Evolutionary conservation across 2,113 vertebrate genomes (phyloP).

Genomic region (Eleginops maclovinus): DNA sequence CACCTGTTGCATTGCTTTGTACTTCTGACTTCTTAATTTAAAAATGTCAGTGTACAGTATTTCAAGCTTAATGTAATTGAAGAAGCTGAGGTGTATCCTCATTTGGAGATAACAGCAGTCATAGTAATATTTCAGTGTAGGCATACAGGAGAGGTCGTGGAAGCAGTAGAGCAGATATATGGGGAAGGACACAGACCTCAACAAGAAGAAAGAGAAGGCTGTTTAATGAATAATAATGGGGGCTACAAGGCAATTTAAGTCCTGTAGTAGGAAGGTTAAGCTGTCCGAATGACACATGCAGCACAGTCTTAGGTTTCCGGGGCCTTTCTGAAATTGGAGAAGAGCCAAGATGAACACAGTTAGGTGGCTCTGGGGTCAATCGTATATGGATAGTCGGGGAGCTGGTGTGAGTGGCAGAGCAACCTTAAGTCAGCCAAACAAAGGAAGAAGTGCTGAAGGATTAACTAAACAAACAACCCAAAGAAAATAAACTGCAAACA

Average conservation of each 20-base stretch:
- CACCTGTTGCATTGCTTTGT: slow-evolving; percentile 76
- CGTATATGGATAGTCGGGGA: slow-evolving; percentile 35
- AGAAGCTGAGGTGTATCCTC: slow-evolving; percentile 37
- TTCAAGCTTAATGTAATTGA: slow-evolving; percentile 36
- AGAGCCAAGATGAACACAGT: slow-evolving; percentile 23
- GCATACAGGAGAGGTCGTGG: slow-evolving; percentile 29
- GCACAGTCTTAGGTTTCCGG: slow-evolving; percentile 41
- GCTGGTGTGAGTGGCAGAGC: slow-evolving; percentile 15
- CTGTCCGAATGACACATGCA: slow-evolving; percentile 47
- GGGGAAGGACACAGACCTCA: slow-evolving; percentile 48
- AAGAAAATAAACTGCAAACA: slow-evolving; percentile 44
- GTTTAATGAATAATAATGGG: slow-evolving; percentile 44
- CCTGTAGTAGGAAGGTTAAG: slow-evolving; percentile 59
- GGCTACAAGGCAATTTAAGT: slow-evolving; percentile 46
- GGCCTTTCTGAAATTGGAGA: slow-evolving; percentile 56
- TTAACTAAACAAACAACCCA: slow-evolving; percentile 50
- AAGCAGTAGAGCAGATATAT: slow-evolving; percentile 30
- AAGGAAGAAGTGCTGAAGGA: slow-evolving; percentile 30
- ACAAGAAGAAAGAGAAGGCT: slow-evolving; percentile 74
- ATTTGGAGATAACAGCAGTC: slow-evolving; percentile 45
- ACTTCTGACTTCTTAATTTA: slow-evolving; percentile 53
- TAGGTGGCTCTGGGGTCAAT: slow-evolving; percentile 42
- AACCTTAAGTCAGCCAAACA: slow-evolving; percentile 34
- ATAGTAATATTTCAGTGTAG: slow-evolving; percentile 57
- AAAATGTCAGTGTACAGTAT: slow-evolving; percentile 65